Evolutionary conservation across 2,888 invertebrate species (phyloP).

Genomic region (Caenorhabditis afra): DNA sequence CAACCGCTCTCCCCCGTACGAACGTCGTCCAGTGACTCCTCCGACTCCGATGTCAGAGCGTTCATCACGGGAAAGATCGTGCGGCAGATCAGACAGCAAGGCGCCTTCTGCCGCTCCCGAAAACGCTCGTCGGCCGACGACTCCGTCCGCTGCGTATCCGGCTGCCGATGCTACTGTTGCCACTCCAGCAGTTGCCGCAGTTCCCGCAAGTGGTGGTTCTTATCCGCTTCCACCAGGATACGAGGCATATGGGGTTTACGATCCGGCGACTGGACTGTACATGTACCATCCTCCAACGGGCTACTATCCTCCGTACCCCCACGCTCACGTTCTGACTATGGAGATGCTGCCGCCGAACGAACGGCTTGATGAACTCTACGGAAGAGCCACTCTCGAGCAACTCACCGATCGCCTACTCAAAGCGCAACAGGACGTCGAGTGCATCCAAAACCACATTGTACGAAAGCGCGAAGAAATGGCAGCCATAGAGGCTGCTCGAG

Average conservation of each 20-base stretch:
- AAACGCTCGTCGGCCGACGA: no score
- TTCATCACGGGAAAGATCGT: not conserved
- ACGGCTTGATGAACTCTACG: conserved; percentile 12
- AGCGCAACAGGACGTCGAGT: conserved; percentile 8
- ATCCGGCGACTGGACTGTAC: conserved; percentile 11
- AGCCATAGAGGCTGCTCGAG: conserved; percentile 11
- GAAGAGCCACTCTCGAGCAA: conserved; percentile 26
- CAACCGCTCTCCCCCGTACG: conserved; percentile 8
- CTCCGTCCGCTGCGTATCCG: not conserved
- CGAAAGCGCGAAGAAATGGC: not conserved
- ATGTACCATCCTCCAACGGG: conserved; percentile 5
- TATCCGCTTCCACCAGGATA: conserved; percentile 19
- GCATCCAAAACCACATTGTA: not conserved
- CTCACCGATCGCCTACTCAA: conserved; percentile 9
- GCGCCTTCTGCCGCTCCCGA: no score
- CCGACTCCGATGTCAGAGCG: not conserved
- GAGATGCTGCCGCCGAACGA: conserved; percentile 28
- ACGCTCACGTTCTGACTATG: not conserved
- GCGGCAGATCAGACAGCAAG: not conserved
- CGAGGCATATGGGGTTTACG: conserved; percentile 22
- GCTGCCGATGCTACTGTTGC: not conserved
- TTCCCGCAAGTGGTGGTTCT: not conserved
- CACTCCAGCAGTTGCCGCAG: not conserved
- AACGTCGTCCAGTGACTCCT: conserved; percentile 16
- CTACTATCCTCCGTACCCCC: conserved; percentile 8